phyloP scores from a whole-genome alignment of 2,797 vertebrate species.

The Menidia menidia region DNA sequence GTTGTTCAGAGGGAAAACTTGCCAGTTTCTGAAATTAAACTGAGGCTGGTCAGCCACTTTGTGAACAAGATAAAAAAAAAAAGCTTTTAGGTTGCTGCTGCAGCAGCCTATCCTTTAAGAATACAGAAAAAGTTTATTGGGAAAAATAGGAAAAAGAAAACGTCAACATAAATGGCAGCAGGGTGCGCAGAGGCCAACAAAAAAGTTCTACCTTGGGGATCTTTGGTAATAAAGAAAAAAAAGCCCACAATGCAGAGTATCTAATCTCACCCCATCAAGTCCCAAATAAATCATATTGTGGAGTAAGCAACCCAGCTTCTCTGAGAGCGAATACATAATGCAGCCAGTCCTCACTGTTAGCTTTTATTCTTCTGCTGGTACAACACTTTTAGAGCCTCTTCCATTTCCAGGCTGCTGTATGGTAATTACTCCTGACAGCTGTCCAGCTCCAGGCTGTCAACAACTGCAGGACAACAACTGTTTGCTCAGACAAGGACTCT shows the following conservation, averaged over 20 bases:
- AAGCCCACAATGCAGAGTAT: conserved; percentile 6
- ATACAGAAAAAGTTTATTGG: background rate
- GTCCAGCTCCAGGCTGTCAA: conserved; percentile 35
- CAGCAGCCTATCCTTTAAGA: conserved; percentile 6
- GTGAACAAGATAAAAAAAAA: conserved; percentile 52
- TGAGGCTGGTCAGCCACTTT: conserved; percentile 35
- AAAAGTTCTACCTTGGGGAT: conserved; percentile 20
- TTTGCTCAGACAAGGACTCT: conserved; percentile 38
- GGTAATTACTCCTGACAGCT: conserved; percentile 55
- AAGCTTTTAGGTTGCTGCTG: conserved; percentile 2
- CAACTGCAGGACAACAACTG: conserved; percentile 36
- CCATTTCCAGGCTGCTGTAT: conserved; percentile 31
- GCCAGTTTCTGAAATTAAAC: conserved; percentile 28
- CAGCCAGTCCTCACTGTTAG: conserved; percentile 24
- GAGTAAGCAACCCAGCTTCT: conserved; percentile 43
- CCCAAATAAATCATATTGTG: conserved; percentile 38
- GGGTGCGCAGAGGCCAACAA: conserved; percentile 23
- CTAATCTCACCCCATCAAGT: conserved; percentile 38
- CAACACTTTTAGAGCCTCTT: conserved; percentile 45
- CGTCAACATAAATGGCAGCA: conserved; percentile 17
- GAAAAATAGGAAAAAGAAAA: conserved; percentile 27
- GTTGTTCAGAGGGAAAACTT: conserved; percentile 15
- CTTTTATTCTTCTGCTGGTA: conserved; percentile 36
- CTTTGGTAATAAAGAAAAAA: conserved; percentile 17
- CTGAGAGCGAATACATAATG: conserved; percentile 42